Evolutionary conservation across 2,113 vertebrate genomes (phyloP).

Genomic region (Notiomystis cincta): DNA sequence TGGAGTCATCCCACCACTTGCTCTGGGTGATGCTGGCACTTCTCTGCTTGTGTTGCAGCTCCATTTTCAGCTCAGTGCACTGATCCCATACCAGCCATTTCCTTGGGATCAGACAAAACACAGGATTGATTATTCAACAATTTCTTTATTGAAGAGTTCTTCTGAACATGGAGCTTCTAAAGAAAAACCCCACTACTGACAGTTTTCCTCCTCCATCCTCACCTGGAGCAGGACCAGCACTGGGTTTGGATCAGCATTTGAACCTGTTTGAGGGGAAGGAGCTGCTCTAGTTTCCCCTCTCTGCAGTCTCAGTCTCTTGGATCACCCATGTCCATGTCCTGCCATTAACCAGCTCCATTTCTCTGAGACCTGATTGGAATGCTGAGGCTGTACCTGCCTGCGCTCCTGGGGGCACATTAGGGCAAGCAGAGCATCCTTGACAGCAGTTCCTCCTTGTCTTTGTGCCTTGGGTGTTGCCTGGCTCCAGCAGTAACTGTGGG

Average conservation of each 20-base stretch:
- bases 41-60: not conserved
- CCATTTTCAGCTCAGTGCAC: not conserved
- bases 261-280: not conserved
- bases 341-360: not conserved
- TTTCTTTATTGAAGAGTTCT: rapidly evolving
- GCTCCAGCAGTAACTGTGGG: not conserved
- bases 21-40: not conserved
- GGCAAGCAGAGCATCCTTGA: not conserved
- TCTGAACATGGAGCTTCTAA: not conserved
- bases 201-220: not conserved
- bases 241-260: not conserved
- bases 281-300: not conserved
- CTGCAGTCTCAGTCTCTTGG: not conserved
- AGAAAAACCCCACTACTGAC: not conserved
- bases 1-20: not conserved
- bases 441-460: not conserved
- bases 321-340: not conserved
- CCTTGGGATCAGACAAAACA: not conserved
- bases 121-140: not conserved
- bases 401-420: not conserved
- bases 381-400: not conserved
- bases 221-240: not conserved
- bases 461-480: not conserved
- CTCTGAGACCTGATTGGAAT: not conserved
- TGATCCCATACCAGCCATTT: not conserved